A percentile compares a stretch with the other conserved stretches of the same genome.
These are phyloP conservation scores for Alosa alosa DNA, from an alignment of 2,113 vertebrate genomes.

Conservation along the genomic window DNA sequence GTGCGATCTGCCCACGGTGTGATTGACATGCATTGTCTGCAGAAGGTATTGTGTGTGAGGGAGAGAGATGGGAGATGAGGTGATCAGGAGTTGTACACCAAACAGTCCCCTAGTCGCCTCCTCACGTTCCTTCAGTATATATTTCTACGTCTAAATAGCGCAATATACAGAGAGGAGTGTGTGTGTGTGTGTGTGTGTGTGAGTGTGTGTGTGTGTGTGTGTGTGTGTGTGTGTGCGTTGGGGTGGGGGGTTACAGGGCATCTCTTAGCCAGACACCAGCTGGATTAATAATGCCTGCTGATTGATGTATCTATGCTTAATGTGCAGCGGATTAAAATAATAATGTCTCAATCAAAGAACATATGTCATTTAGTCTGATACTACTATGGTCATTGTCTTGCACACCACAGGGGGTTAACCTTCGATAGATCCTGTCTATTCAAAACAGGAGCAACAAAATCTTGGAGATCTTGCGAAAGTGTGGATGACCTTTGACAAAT, in stretches of 20 bases:
- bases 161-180: no score
- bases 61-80: no score
- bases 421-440: neutral
- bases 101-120: no score
- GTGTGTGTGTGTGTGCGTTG: neutral
- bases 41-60: no score
- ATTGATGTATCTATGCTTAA: constrained; percentile 60
- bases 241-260: constrained; percentile 20
- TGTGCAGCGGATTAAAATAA: constrained; percentile 61
- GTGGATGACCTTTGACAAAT: constrained; percentile 1
- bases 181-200: no score
- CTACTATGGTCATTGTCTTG: constrained; percentile 36
- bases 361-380: constrained; percentile 47
- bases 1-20: no score
- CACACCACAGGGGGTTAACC: constrained; percentile 27
- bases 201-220: no score
- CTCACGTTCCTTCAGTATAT: no score
- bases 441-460: neutral
- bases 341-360: constrained; percentile 58
- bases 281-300: constrained; percentile 64
- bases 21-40: no score
- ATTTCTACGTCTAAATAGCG: neutral
- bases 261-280: constrained; percentile 61
- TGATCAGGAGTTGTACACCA: no score
- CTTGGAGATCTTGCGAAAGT: neutral